Conservation (phyloP, 2,797 vertebrate genomes). For the Spinus olivaceus region DNA sequence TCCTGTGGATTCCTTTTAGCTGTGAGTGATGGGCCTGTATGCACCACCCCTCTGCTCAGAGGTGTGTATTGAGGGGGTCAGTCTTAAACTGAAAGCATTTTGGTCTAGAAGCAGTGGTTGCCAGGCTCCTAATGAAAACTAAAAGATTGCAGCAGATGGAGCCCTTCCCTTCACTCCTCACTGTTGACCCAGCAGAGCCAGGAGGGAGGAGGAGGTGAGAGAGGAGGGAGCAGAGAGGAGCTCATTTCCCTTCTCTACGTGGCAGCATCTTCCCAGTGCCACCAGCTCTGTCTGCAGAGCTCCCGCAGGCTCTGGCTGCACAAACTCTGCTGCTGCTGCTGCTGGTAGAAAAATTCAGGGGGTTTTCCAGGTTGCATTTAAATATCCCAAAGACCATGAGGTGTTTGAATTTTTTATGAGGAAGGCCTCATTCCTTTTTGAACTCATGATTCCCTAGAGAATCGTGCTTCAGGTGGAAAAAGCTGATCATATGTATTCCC, state of each 20-base stretch:
- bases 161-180: neutral
- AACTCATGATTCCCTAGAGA: neutral
- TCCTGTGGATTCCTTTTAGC: neutral
- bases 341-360: neutral
- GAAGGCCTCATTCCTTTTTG: neutral
- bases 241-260: neutral
- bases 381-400: neutral
- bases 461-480: neutral
- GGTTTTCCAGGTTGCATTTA: neutral
- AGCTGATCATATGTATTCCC: neutral
- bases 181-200: fast-evolving
- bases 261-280: neutral
- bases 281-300: neutral
- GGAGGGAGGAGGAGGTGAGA: neutral
- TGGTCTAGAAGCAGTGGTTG: neutral
- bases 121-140: neutral
- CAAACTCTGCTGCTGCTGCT: neutral
- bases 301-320: neutral
- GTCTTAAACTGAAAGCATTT: neutral
- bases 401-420: neutral
- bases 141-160: neutral
- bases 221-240: neutral
- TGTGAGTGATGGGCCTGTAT: neutral
- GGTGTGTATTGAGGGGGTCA: neutral
- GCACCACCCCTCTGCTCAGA: neutral